phyloP scores from a whole-genome alignment of 1,140 invertebrate species.

The Dinoponera quadriceps region DNA sequence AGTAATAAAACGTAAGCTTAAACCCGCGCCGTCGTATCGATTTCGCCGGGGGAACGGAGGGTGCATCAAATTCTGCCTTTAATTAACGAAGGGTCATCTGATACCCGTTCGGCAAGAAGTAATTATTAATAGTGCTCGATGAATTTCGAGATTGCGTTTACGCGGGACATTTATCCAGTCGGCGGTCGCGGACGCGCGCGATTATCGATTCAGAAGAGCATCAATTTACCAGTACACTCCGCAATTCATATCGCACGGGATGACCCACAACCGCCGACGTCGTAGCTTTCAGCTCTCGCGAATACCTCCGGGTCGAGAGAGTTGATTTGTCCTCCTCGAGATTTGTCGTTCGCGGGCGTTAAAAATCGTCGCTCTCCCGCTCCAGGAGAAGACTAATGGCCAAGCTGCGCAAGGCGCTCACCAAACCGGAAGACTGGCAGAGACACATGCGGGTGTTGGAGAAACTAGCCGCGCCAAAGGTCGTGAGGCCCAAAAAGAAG shows the following conservation, averaged over 20 bases:
- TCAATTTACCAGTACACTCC: conserved; percentile 18
- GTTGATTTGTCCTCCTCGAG: no score
- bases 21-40: background rate
- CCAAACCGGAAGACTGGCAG: conserved; percentile 76
- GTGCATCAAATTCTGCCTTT: conserved; percentile 32
- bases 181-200: conserved; percentile 5
- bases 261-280: no score
- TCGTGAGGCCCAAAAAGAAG: conserved; percentile 37
- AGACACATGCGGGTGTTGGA: conserved; percentile 70
- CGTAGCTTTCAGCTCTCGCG: no score
- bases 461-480: conserved; percentile 73
- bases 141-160: conserved; percentile 37
- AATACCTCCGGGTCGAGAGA: no score
- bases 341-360: background rate
- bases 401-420: conserved; percentile 68
- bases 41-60: background rate
- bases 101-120: conserved; percentile 47
- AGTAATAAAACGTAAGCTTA: conserved; percentile 34
- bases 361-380: conserved; percentile 10
- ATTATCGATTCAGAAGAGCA: conserved; percentile 3
- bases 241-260: background rate
- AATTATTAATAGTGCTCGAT: conserved; percentile 65
- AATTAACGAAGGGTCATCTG: conserved; percentile 27
- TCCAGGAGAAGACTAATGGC: conserved; percentile 69
- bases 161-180: conserved; percentile 4